Evolutionary conservation across 2,797 vertebrate species (phyloP).

Genomic region (Chaenodraco wilsoni): DNA sequence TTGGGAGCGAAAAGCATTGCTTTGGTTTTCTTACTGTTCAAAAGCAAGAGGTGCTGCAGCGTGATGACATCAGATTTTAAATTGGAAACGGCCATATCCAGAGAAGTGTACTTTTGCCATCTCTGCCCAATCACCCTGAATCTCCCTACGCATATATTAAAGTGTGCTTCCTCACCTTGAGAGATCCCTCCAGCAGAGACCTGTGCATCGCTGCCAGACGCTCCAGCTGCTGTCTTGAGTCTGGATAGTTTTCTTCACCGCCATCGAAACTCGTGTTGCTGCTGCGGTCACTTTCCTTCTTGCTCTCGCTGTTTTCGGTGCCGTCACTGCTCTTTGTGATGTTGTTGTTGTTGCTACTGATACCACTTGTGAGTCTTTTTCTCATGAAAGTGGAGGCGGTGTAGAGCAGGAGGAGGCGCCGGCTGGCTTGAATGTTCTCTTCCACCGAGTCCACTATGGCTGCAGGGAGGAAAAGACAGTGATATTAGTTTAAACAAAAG

Average conservation of each 20-base stretch:
- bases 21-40: no score
- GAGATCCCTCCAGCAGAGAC: slow-evolving; percentile 85
- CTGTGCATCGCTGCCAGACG: slow-evolving; percentile 86
- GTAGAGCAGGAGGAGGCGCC: slow-evolving; percentile 89
- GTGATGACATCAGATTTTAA: no score
- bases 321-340: slow-evolving; percentile 1
- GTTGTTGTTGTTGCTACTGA: slow-evolving; percentile 48
- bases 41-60: no score
- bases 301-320: background rate
- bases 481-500: background rate
- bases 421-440: slow-evolving; percentile 88
- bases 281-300: background rate
- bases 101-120: no score
- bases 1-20: no score
- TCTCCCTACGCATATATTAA: no score
- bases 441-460: slow-evolving; percentile 85
- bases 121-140: no score
- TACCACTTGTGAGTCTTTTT: slow-evolving; percentile 50
- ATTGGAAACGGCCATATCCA: no score
- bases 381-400: slow-evolving; percentile 70
- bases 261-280: background rate
- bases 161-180: slow-evolving; percentile 68
- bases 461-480: slow-evolving; percentile 65
- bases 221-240: slow-evolving; percentile 79
- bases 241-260: slow-evolving; percentile 18